Percentiles rank a stretch among this genome's conserved stretches.
Conservation (phyloP, 2,113 vertebrate species). For the Ciconia boyciana region DNA sequence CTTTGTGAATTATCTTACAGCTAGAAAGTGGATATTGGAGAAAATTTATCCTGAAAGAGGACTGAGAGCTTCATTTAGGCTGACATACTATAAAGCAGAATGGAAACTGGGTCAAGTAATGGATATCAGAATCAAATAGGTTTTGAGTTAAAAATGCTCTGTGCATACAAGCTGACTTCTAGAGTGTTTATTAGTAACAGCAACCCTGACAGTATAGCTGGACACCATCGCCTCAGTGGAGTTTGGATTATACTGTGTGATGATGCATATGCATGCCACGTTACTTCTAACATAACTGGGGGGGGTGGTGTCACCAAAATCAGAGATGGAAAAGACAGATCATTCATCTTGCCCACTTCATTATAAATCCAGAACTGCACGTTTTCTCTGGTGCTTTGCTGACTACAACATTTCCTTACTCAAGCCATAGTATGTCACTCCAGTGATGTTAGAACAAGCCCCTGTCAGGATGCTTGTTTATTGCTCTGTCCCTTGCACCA, state of each 20-base stretch:
- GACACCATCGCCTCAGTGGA: fast-evolving
- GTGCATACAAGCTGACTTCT: not conserved
- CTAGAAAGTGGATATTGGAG: conserved; percentile 3
- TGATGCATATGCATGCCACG: not conserved
- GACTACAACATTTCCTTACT: not conserved
- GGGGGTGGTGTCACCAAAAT: not conserved
- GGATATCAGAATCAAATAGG: not conserved
- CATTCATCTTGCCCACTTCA: not conserved
- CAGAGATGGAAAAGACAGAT: not conserved
- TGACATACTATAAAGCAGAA: conserved; percentile 2
- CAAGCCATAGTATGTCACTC: not conserved
- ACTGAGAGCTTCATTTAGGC: not conserved
- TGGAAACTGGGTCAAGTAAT: not conserved
- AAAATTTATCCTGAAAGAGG: conserved; percentile 33
- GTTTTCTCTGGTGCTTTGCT: not conserved
- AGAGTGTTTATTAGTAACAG: not conserved
- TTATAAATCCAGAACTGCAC: not conserved
- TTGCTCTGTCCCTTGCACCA: not conserved
- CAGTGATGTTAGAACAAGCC: not conserved
- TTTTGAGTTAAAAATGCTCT: not conserved
- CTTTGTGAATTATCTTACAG: conserved; percentile 27
- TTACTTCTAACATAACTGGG: not conserved
- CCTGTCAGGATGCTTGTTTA: not conserved
- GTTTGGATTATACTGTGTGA: not conserved
- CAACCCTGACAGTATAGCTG: not conserved